These are phyloP conservation scores for Thunnus thynnus DNA, from an alignment of 2,113 vertebrate species.

Conservation along the genomic window DNA sequence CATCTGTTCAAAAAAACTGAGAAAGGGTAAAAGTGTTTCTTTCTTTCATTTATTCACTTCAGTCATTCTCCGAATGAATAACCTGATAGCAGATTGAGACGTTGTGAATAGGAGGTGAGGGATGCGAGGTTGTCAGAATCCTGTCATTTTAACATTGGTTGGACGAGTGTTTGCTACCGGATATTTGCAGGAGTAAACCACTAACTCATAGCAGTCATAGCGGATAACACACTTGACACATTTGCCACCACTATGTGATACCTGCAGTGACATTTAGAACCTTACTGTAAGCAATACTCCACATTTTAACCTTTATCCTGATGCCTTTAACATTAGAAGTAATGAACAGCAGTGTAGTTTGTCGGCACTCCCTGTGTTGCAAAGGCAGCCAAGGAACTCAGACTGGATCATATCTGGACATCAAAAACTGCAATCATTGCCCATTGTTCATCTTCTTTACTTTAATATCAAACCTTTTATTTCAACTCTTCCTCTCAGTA, in stretches of 20 bases:
- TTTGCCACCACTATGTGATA: background rate
- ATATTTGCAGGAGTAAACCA: background rate
- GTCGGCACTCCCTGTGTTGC: background rate
- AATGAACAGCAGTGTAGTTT: conserved; percentile 17
- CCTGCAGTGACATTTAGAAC: conserved; percentile 18
- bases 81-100: conserved; percentile 36
- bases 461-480: background rate
- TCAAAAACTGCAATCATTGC: conserved; percentile 4
- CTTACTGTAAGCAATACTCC: background rate
- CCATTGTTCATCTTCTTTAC: background rate
- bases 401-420: background rate
- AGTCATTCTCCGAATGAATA: conserved; percentile 41
- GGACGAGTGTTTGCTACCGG: conserved; percentile 24
- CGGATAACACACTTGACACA: background rate
- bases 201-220: conserved; percentile 3
- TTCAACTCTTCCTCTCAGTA: conserved; percentile 1
- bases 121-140: conserved; percentile 35
- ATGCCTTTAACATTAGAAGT: conserved; percentile 13
- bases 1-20: background rate
- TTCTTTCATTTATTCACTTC: conserved; percentile 21
- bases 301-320: conserved; percentile 15
- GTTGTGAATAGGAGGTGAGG: conserved; percentile 8
- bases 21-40: background rate
- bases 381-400: background rate
- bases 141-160: conserved; percentile 35